Evolutionary conservation across 2,797 vertebrate genomes (phyloP).

Genomic region (Chelmon rostratus): DNA sequence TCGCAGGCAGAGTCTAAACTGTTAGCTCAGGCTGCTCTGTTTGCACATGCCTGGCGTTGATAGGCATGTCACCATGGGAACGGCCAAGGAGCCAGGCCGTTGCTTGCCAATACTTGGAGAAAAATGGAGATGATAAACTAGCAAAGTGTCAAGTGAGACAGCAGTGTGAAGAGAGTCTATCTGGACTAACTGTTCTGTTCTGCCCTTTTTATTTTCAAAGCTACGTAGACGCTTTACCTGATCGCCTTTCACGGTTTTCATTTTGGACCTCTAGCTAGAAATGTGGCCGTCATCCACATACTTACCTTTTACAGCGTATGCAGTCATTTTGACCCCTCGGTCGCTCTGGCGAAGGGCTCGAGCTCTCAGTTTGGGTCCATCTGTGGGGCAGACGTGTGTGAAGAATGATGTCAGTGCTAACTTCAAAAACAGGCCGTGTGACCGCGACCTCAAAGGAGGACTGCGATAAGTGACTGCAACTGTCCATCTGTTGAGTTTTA

Average conservation of each 20-base stretch:
- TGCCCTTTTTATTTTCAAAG: slow-evolving; percentile 24
- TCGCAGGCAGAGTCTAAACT: slow-evolving; percentile 74
- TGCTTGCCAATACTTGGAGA: slow-evolving; percentile 70
- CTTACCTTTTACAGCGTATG: slow-evolving; percentile 19
- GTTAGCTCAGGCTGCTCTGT: slow-evolving; percentile 85
- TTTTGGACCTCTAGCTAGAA: slow-evolving; percentile 38
- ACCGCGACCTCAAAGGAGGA: slow-evolving; percentile 42
- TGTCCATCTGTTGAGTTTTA: slow-evolving; percentile 33
- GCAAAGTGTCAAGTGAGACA: slow-evolving; percentile 83
- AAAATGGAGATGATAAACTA: slow-evolving; percentile 84
- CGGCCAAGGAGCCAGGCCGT: slow-evolving; percentile 76
- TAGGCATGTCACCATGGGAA: slow-evolving; percentile 88
- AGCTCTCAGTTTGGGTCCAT: slow-evolving; percentile 39
- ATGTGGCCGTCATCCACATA: slow-evolving; percentile 9
- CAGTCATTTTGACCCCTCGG: slow-evolving; percentile 23
- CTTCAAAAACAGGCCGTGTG: slow-evolving; percentile 31
- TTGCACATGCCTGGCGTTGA: slow-evolving; percentile 88
- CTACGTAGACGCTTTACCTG: slow-evolving; percentile 14
- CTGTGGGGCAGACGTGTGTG: slow-evolving; percentile 36
- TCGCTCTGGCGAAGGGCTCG: slow-evolving; percentile 20
- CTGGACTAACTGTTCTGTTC: slow-evolving; percentile 45
- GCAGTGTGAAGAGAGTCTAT: slow-evolving; percentile 62
- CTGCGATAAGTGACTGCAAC: slow-evolving; percentile 32
- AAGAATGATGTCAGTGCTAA: slow-evolving; percentile 42
- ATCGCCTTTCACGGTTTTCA: slow-evolving; percentile 31